These are phyloP conservation scores for Enchytraeus crypticus DNA, from an alignment of 2,888 invertebrate species.

Conservation along the genomic window DNA sequence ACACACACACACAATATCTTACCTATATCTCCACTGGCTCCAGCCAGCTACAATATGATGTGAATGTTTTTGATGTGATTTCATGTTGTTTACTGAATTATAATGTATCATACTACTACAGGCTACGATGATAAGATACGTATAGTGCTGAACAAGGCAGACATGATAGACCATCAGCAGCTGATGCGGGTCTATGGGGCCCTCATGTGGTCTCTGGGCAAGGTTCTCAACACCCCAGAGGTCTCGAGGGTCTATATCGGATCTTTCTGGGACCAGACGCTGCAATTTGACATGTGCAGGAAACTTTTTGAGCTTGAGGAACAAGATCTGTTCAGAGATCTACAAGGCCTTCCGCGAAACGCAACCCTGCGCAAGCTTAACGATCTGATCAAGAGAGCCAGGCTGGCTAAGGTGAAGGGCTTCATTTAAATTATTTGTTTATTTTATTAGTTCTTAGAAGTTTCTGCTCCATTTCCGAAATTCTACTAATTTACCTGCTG, in stretches of 20 bases:
- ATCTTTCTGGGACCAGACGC: constrained; percentile 96
- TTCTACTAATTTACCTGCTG: too few relatives aligned
- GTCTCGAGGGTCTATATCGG: constrained; percentile 97
- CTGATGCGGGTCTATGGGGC: constrained; percentile 96
- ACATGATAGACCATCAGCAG: constrained; percentile 97
- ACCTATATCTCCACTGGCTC: too few relatives aligned
- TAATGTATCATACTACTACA: too few relatives aligned
- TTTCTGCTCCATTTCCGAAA: too few relatives aligned
- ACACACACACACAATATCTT: too few relatives aligned
- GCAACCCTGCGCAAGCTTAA: constrained; percentile 93
- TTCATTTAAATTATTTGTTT: neutral
- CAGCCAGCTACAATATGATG: too few relatives aligned
- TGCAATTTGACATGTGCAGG: constrained; percentile 86
- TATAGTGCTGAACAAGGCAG: constrained; percentile 95
- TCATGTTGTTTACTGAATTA: too few relatives aligned
- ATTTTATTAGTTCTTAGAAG: neutral
- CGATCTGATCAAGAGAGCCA: constrained; percentile 91
- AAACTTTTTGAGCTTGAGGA: constrained; percentile 51
- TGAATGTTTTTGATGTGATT: too few relatives aligned
- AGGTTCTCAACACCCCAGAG: constrained; percentile 94
- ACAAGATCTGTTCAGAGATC: constrained; percentile 59
- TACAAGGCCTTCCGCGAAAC: constrained; percentile 88
- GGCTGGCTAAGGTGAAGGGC: constrained; percentile 72
- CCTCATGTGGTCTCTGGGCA: constrained; percentile 99
- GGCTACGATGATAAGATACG: constrained; percentile 60